A percentile compares a stretch with the other conserved stretches of the same genome.
Evolutionary conservation across 2,888 invertebrate species (phyloP).

Genomic region (Polyommatus iphigenia): DNA sequence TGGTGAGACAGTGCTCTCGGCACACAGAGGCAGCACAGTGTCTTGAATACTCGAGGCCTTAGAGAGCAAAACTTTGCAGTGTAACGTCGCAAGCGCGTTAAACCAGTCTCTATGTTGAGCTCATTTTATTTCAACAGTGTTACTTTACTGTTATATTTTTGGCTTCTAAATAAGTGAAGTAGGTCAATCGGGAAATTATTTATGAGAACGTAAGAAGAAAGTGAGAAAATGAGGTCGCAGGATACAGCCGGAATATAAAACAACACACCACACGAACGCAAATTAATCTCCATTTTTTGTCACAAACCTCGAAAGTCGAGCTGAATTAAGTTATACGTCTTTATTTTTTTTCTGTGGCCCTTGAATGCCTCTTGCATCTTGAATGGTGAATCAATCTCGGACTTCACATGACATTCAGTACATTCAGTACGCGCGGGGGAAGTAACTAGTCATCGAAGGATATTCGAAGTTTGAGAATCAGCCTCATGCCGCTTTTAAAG

Average conservation of each 20-base stretch:
- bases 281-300: conserved; percentile 7
- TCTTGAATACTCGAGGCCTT: too few species aligned
- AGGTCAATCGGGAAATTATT: conserved; percentile 2
- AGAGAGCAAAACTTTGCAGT: too few species aligned
- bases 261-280: background rate
- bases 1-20: too few species aligned
- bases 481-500: too few species aligned
- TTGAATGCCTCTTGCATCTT: too few species aligned
- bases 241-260: background rate
- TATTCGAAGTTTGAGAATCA: too few species aligned
- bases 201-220: background rate
- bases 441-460: too few species aligned
- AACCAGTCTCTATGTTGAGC: background rate
- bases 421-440: too few species aligned
- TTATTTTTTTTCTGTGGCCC: background rate
- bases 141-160: background rate
- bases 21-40: too few species aligned
- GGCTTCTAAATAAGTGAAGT: background rate
- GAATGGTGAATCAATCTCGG: too few species aligned
- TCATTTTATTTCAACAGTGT: background rate
- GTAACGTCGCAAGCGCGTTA: too few species aligned
- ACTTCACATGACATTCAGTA: too few species aligned
- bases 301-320: background rate
- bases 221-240: background rate
- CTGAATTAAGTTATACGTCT: background rate